Percentiles rank a stretch among this genome's conserved stretches.
Evolutionary conservation across 2,113 vertebrate genomes (phyloP).

Genomic region (Laticauda laticaudata): DNA sequence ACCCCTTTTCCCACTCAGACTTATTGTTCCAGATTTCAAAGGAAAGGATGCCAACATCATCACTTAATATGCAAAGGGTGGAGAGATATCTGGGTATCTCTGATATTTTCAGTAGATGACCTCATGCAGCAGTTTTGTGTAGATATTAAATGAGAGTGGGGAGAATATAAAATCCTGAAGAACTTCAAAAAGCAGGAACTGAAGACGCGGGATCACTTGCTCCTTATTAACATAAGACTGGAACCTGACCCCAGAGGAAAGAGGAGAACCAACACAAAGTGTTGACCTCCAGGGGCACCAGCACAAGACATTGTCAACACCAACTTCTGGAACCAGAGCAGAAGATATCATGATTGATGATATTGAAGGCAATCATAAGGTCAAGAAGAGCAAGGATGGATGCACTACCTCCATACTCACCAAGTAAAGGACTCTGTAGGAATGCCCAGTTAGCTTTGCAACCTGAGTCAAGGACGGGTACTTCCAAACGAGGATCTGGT

Average conservation of each 20-base stretch:
- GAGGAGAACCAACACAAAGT: background rate
- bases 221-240: background rate
- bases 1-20: background rate
- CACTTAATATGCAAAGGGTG: background rate
- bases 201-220: background rate
- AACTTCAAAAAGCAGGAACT: background rate
- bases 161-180: background rate
- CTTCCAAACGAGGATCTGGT: conserved; percentile 99
- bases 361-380: background rate
- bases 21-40: background rate
- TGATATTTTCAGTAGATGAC: background rate
- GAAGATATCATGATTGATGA: background rate
- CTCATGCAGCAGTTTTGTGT: background rate
- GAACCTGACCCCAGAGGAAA: background rate
- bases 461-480: conserved; percentile 97
- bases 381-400: background rate
- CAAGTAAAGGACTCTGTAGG: conserved; percentile 94
- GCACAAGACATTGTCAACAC: background rate
- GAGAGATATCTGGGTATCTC: background rate
- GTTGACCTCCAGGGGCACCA: background rate
- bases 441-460: conserved; percentile 96
- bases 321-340: background rate
- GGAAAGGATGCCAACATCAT: background rate
- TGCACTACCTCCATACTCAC: conserved; percentile 65
- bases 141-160: background rate